Evolutionary conservation across 2,888 invertebrate genomes (phyloP), one percentile per base, ranked within the genome.

Genomic region (Gerris lacustris): DNA sequence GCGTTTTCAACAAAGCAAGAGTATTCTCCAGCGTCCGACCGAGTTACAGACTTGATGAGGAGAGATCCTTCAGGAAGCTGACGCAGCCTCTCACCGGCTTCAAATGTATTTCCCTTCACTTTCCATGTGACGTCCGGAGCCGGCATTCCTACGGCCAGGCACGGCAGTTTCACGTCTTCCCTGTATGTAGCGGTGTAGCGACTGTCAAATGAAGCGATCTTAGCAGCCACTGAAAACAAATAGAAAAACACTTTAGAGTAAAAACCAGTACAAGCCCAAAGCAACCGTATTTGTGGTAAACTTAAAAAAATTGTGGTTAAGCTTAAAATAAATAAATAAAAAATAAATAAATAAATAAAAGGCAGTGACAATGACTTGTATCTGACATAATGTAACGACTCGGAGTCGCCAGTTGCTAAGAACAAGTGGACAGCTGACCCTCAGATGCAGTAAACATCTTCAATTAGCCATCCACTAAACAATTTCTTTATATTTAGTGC

Each of bases 131-230:
- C 91, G 77, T 90, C 89, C 0, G 96, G 96, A 67, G 89, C 88
- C 17, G 96, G 96, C 45, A 93, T 88, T 17, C 96, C 96, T 64
- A 96, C 95, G 69, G 94, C 92, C 44, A 93, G 84, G 78, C 96
- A 96, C 0, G 94, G 94, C 78, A 96, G 82, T 77, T 91, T 92
- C 1, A 95, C 91, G 77, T 94, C 92, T 82, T 94, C 92, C 81
- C 93, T 92, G 82, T 92, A 94, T 0, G 92, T 94, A 11, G 93
- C 92, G 73, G 92, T 91, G 80, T 95, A 92, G n/a, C 90, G 89
- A 79, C 92, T 92, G 79, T 96, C 94, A 81, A 96, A 96, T 1
- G 95, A 95, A 66, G 95, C 94, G 77, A 96, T 95, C 80, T 92
- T 92, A 2, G 96, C 96, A 67, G 95, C 92, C 72, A 94, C 96